A percentile compares a stretch with the other conserved stretches of the same genome.
Evolutionary conservation across 1,140 invertebrate species (phyloP).

Genomic region (Oncopodura yosiiana): DNA sequence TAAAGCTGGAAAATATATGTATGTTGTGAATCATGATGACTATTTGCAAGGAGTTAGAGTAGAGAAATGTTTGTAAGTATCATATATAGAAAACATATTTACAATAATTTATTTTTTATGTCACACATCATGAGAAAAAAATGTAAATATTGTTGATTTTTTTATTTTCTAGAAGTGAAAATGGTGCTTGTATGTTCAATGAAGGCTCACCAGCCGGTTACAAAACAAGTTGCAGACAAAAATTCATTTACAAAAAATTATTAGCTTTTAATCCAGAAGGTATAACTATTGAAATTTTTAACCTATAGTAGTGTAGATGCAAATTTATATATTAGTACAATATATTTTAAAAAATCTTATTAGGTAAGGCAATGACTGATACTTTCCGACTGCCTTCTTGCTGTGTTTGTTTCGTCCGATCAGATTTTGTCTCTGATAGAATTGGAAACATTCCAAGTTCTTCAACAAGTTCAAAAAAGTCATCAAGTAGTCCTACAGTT

Average conservation of each 20-base stretch:
- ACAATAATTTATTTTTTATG: neutral
- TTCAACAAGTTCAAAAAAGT: neutral
- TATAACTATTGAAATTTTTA: slow-evolving; percentile 41
- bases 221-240: slow-evolving; percentile 50
- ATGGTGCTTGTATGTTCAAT: slow-evolving; percentile 36
- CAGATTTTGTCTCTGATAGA: slow-evolving; percentile 14
- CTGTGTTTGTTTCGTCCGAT: slow-evolving; percentile 48
- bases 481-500: neutral
- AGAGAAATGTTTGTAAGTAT: slow-evolving; percentile 48
- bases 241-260: slow-evolving; percentile 50
- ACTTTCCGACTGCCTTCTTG: slow-evolving; percentile 48
- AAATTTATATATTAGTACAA: neutral
- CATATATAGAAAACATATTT: neutral
- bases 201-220: slow-evolving; percentile 44
- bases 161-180: slow-evolving; percentile 37
- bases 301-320: slow-evolving; percentile 40
- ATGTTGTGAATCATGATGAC: slow-evolving; percentile 47
- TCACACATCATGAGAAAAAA: neutral
- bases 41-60: slow-evolving; percentile 47
- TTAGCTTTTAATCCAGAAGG: slow-evolving; percentile 45
- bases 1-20: slow-evolving; percentile 46
- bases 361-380: slow-evolving; percentile 6
- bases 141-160: neutral
- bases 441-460: neutral
- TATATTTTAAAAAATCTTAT: neutral